phyloP scores from a whole-genome alignment of 37 sponge, comb jelly and placozoan species.

The Beroe forskalii region DNA sequence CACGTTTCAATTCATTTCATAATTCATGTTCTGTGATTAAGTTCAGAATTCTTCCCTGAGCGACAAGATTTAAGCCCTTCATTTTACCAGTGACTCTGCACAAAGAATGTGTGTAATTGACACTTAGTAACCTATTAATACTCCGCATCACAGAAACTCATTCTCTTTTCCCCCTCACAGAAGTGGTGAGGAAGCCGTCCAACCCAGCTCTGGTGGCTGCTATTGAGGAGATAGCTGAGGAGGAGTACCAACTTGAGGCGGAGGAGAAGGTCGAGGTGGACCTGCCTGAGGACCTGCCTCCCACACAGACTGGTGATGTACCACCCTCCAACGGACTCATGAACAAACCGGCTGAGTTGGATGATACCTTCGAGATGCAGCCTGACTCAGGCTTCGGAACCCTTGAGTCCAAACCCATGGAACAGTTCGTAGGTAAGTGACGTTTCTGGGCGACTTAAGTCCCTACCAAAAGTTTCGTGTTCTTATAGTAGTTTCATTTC shows the following conservation, averaged over 20 bases:
- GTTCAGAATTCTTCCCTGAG: too few relatives aligned
- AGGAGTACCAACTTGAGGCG: constrained; percentile 22
- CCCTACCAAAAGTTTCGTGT: too few relatives aligned
- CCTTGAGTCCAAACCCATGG: constrained; percentile 20
- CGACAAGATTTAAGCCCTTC: too few relatives aligned
- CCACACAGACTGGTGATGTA: not conserved
- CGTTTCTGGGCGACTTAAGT: too few relatives aligned
- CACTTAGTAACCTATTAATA: too few relatives aligned
- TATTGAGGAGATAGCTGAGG: constrained; percentile 52
- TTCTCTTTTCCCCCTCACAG: too few relatives aligned
- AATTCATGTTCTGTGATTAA: too few relatives aligned
- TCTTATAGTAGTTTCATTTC: too few relatives aligned
- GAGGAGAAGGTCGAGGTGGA: constrained; percentile 34
- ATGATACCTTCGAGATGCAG: not conserved
- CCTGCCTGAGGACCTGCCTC: not conserved
- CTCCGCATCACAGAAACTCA: too few relatives aligned
- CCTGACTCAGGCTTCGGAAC: constrained; percentile 39
- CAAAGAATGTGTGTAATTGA: too few relatives aligned
- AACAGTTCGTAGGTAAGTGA: not conserved
- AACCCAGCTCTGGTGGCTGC: constrained; percentile 36
- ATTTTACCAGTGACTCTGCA: too few relatives aligned
- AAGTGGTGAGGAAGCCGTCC: constrained; percentile 15
- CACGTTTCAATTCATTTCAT: too few relatives aligned
- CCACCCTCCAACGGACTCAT: not conserved
- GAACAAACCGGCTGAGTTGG: not conserved